These are phyloP conservation scores for Psittacula cyanocephala DNA, from an alignment of 2,113 vertebrate species.

Conservation along the genomic window DNA sequence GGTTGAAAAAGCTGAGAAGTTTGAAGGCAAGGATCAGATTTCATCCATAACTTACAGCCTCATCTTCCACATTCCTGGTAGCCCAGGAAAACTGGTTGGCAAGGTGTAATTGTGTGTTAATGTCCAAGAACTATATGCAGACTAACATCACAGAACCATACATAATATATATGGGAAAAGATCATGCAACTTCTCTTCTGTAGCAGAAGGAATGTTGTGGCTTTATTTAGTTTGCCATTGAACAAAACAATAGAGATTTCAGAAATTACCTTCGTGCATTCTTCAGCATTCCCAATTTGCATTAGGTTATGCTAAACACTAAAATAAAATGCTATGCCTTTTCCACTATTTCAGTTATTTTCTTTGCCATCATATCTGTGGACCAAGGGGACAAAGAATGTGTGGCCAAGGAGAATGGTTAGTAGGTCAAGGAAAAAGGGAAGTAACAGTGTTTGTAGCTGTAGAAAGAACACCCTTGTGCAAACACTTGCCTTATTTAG, in stretches of 20 bases:
- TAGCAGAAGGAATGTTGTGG: background rate
- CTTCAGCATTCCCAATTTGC: background rate
- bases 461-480: no score
- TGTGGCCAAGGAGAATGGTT: no score
- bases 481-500: no score
- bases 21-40: background rate
- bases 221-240: background rate
- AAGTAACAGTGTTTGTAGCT: no score
- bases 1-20: background rate
- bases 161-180: background rate
- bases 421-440: no score
- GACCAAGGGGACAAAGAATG: no score
- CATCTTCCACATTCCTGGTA: background rate
- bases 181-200: background rate
- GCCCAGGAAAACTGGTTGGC: background rate
- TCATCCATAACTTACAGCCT: background rate
- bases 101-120: background rate
- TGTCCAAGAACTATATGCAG: background rate
- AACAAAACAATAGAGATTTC: background rate
- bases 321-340: background rate
- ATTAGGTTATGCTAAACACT: background rate
- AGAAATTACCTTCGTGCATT: background rate
- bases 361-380: background rate
- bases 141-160: background rate
- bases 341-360: background rate